These are phyloP conservation scores for Thecocarcelia acutangulata DNA, from an alignment of 2,888 invertebrate genomes.

Conservation along the genomic window DNA sequence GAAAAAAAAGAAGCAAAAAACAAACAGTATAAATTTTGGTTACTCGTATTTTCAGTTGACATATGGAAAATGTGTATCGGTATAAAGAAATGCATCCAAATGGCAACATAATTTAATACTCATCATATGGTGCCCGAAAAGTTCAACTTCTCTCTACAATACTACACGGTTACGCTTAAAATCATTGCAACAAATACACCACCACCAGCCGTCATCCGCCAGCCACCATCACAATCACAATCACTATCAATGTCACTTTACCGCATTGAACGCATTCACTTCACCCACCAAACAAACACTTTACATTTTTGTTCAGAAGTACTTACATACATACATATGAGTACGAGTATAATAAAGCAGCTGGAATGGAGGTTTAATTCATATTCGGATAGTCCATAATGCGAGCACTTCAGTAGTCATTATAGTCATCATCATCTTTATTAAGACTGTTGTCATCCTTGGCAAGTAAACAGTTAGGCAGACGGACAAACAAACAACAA, in stretches of 20 bases:
- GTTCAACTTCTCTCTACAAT: slow-evolving; percentile 6
- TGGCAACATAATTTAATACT: slow-evolving; percentile 64
- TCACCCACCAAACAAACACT: slow-evolving; percentile 67
- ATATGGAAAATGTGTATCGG: slow-evolving; percentile 67
- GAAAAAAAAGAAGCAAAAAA: slow-evolving; percentile 15
- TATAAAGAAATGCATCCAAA: slow-evolving; percentile 60
- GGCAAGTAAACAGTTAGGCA: slow-evolving; percentile 45
- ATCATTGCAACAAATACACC: slow-evolving; percentile 12
- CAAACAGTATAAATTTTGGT: too few species aligned
- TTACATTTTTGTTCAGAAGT: slow-evolving; percentile 50
- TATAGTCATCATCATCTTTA: slow-evolving; percentile 62
- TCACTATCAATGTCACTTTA: slow-evolving; percentile 47
- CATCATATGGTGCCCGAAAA: slow-evolving; percentile 60
- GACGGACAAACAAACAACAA: slow-evolving; percentile 26
- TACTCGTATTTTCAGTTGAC: slow-evolving; percentile 53
- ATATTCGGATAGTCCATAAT: slow-evolving; percentile 48
- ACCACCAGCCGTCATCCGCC: too few species aligned
- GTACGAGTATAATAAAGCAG: too few species aligned
- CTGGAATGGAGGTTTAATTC: slow-evolving; percentile 43
- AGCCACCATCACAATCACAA: too few species aligned
- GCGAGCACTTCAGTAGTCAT: slow-evolving; percentile 43
- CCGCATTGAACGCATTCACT: slow-evolving; percentile 57
- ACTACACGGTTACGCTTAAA: slow-evolving; percentile 36
- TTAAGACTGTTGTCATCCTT: slow-evolving; percentile 65
- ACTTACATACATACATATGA: too few species aligned